A percentile compares a stretch with the other conserved stretches of the same genome.
Conservation (phyloP, 2,888 invertebrate species). For the Heliconius hortense region DNA sequence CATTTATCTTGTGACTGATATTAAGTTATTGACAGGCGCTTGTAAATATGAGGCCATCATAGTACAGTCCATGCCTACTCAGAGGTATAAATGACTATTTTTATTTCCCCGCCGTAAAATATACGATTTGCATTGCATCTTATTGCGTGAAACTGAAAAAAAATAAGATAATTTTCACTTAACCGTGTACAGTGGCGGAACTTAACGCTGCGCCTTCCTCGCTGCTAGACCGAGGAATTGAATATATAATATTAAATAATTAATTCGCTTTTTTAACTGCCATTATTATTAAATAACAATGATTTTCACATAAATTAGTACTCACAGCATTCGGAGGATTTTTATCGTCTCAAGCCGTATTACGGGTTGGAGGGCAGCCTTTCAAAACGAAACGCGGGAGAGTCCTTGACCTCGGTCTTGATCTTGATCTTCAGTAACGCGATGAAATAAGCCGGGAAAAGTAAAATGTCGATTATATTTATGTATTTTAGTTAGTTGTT, state of each 20-base stretch:
- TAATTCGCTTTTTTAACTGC: neutral
- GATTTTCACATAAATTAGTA: neutral
- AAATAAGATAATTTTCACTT: too few species aligned
- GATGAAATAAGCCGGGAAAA: neutral
- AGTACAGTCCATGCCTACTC: too few species aligned
- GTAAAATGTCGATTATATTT: neutral
- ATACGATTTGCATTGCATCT: too few species aligned
- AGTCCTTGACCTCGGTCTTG: constrained; percentile 9
- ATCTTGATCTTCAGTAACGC: constrained; percentile 7
- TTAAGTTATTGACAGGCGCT: neutral
- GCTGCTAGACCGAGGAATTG: too few species aligned
- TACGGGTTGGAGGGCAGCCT: constrained; percentile 3
- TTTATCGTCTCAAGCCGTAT: neutral
- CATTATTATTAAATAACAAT: neutral
- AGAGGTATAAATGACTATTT: too few species aligned
- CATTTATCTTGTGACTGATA: neutral
- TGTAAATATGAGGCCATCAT: neutral
- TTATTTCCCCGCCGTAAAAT: too few species aligned
- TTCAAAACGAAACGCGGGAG: neutral
- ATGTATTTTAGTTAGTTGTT: neutral
- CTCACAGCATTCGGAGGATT: neutral
- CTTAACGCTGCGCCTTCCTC: too few species aligned
- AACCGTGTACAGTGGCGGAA: too few species aligned
- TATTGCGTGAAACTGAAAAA: too few species aligned
- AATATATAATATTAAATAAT: too few species aligned